phyloP scores from a whole-genome alignment of 2,797 vertebrate genomes.

The Silurus aristotelis region DNA sequence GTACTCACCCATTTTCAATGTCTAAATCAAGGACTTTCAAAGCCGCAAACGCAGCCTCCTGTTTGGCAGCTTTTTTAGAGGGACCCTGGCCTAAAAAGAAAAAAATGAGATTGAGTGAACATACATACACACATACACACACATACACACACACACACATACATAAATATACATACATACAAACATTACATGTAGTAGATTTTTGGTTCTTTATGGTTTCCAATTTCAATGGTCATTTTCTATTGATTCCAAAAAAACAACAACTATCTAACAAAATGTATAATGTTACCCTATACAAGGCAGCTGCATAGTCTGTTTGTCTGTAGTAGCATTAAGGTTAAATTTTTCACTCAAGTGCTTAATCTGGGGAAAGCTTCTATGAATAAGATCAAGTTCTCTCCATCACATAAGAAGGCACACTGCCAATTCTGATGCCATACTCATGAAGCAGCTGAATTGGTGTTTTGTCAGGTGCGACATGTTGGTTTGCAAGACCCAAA shows the following conservation, averaged over 20 bases:
- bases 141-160: too few species aligned
- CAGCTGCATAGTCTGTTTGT: background rate
- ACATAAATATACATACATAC: too few species aligned
- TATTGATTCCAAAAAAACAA: background rate
- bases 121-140: background rate
- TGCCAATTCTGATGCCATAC: slow-evolving; percentile 80
- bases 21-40: slow-evolving; percentile 78
- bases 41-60: slow-evolving; percentile 84
- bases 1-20: slow-evolving; percentile 72
- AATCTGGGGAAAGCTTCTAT: background rate
- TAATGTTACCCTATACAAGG: background rate
- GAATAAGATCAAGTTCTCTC: slow-evolving; percentile 62
- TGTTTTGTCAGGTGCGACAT: slow-evolving; percentile 76
- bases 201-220: background rate
- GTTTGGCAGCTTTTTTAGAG: slow-evolving; percentile 90
- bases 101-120: background rate
- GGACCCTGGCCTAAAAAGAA: slow-evolving; percentile 79
- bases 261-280: background rate
- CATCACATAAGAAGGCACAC: slow-evolving; percentile 78
- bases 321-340: background rate
- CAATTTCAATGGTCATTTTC: background rate
- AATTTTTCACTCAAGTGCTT: background rate
- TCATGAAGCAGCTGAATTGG: slow-evolving; percentile 88
- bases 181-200: background rate
- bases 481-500: slow-evolving; percentile 65